phyloP scores from a whole-genome alignment of 2,888 invertebrate genomes.

The Xestia sexstrigata region DNA sequence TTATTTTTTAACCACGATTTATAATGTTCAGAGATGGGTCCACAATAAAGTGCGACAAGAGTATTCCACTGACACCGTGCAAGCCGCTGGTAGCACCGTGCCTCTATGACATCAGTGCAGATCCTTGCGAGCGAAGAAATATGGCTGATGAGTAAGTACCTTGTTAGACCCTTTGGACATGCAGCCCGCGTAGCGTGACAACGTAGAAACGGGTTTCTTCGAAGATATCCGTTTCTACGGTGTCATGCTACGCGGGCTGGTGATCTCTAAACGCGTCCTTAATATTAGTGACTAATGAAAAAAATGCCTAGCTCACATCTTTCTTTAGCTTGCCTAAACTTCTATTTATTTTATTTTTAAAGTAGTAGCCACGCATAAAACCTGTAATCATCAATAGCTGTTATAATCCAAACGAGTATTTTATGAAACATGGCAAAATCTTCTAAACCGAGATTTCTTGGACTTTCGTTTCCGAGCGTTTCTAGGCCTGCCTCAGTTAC shows the following conservation, averaged over 20 bases:
- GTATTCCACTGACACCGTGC: constrained; percentile 86
- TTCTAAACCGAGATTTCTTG: not conserved
- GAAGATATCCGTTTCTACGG: too few relatives aligned
- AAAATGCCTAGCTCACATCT: not conserved
- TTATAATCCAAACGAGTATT: not conserved
- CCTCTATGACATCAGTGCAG: constrained; percentile 94
- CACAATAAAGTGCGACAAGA: constrained; percentile 89
- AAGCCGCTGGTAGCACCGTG: constrained; percentile 93
- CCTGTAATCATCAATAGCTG: not conserved
- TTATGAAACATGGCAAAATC: not conserved
- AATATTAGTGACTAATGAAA: not conserved
- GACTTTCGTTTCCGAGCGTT: not conserved
- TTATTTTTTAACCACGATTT: not conserved
- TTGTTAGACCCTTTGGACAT: not conserved
- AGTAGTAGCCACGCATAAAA: too few relatives aligned
- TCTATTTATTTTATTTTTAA: not conserved
- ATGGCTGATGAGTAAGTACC: constrained; percentile 87
- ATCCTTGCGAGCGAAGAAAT: constrained; percentile 97
- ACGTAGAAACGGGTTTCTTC: too few relatives aligned
- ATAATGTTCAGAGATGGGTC: constrained; percentile 84
- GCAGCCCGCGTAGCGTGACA: too few relatives aligned
- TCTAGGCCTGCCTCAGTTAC: not conserved
- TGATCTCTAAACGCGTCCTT: not conserved
- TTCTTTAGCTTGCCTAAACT: not conserved
- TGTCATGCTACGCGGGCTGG: too few relatives aligned